Evolutionary conservation across 2,888 invertebrate genomes (phyloP).

Genomic region (Dichetophora obliterata): DNA sequence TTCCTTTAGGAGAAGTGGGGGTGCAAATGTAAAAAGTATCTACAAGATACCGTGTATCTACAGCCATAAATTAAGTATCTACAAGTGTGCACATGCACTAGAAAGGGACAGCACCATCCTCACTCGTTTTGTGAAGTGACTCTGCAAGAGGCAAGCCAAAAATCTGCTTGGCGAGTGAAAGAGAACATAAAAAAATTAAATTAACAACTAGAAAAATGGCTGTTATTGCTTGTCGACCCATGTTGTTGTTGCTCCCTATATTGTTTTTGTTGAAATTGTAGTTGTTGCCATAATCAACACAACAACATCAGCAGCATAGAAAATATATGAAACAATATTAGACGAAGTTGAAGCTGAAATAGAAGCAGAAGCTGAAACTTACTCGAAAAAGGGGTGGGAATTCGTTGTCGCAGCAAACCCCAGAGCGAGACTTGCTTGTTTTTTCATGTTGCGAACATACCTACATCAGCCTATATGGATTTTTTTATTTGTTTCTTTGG

Average conservation of each 20-base stretch:
- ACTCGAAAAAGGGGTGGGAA: slow-evolving; percentile 36
- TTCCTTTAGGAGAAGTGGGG: slow-evolving; percentile 47
- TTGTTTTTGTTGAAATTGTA: slow-evolving; percentile 47
- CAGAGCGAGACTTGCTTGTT: neutral
- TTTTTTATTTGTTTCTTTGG: slow-evolving; percentile 58
- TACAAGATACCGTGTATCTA: slow-evolving; percentile 50
- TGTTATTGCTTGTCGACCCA: slow-evolving; percentile 66
- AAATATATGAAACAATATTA: slow-evolving; percentile 23
- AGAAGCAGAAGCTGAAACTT: slow-evolving; percentile 8
- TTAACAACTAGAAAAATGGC: slow-evolving; percentile 69
- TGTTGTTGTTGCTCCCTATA: slow-evolving; percentile 46
- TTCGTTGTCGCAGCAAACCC: slow-evolving; percentile 13
- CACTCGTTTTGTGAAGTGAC: slow-evolving; percentile 13
- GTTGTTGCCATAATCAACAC: slow-evolving; percentile 45
- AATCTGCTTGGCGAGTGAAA: slow-evolving; percentile 53
- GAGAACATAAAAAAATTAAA: slow-evolving; percentile 68
- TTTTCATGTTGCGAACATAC: slow-evolving; percentile 21
- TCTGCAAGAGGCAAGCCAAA: slow-evolving; percentile 14
- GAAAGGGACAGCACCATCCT: slow-evolving; percentile 50
- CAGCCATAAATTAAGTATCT: slow-evolving; percentile 65
- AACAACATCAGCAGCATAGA: slow-evolving; percentile 38
- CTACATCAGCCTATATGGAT: slow-evolving; percentile 14
- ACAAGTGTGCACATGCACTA: slow-evolving; percentile 45
- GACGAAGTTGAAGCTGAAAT: neutral
- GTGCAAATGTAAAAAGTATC: slow-evolving; percentile 53